A percentile compares a stretch with the other conserved stretches of the same genome.
phyloP scores from a whole-genome alignment of 1,140 invertebrate species.

The Galendromus occidentalis region DNA sequence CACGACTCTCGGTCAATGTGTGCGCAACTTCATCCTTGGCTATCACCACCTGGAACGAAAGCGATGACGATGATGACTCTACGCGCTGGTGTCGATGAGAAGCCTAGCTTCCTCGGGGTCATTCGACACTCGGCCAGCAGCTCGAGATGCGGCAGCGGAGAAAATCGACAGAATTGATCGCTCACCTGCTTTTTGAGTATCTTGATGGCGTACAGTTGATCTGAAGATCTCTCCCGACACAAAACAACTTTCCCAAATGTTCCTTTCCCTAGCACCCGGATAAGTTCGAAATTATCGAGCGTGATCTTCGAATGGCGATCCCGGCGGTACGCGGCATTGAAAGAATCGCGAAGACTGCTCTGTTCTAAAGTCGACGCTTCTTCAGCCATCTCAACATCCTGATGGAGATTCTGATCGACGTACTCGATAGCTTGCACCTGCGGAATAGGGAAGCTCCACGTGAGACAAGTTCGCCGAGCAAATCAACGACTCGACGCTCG shows the following conservation, averaged over 20 bases:
- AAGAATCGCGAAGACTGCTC: background rate
- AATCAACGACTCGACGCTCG: too few relatives aligned
- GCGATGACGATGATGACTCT: background rate
- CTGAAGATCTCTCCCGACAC: conserved; percentile 81
- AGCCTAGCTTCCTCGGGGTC: too few relatives aligned
- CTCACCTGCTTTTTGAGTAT: conserved; percentile 95
- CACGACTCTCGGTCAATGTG: conserved; percentile 91
- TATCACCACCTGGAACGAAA: background rate
- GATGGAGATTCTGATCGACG: background rate
- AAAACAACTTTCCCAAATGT: conserved; percentile 99
- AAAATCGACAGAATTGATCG: conserved; percentile 48
- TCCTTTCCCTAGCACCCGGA: conserved; percentile 86
- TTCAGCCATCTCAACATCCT: conserved; percentile 16
- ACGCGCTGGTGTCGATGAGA: background rate
- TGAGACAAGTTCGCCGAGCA: background rate
- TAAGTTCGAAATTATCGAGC: conserved; percentile 32
- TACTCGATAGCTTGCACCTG: background rate
- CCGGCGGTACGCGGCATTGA: background rate
- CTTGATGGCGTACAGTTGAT: conserved; percentile 91
- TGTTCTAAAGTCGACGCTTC: background rate
- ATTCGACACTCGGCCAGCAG: background rate
- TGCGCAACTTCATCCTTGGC: conserved; percentile 78
- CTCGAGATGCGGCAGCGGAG: background rate
- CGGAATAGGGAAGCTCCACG: background rate
- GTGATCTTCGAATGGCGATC: conserved; percentile 16